Evolutionary conservation across 2,797 vertebrate genomes (phyloP), one percentile per base, ranked within the genome.

Genomic region (Enoplosus armatus): DNA sequence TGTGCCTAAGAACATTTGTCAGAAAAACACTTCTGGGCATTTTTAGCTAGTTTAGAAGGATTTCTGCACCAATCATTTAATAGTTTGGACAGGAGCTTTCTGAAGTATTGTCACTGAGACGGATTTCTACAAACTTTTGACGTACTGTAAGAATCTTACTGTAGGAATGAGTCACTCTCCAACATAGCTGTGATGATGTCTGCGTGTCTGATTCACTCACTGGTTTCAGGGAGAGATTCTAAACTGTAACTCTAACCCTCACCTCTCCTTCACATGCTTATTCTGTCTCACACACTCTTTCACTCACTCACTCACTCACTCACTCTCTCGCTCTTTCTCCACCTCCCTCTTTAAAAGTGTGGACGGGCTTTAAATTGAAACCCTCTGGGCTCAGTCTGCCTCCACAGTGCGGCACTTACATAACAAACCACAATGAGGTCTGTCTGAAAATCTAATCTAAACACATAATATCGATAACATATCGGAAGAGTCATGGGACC

Each of bases 321-420:
- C 45, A 16, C 24, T 45, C 10, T 45, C 31, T 47, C 0, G 1
- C 16, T 58, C 31, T 59, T 11, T 47, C 48, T 35, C 74, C 39
- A 35, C 33, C 39, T 24, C n/a, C 26, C 22, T 53, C 79, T 69
- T 69, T 70, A 78, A 79, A 85, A 85, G 75, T 88, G 78, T 71
- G 80, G 65, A 79, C 54, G 61, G 75, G 33, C 66, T 74, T 78
- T 75, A 85, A 82, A 91, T 82, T 84, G 79, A 80, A 90, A 77
- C 58, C 74, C 77, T 89, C 62, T 80, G 65, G 84, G 77, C 77
- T 73, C 48, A 86, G 64, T 85, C 63, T 51, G 54, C 48, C 61
- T 66, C 41, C 35, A 22, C 74, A 54, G 33, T 45, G 27, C 45
- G 48, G 41, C 53, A 39, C 50, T 78, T 39, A 29, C 9, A 69